Evolutionary conservation across 2,888 invertebrate species (phyloP).

Genomic region (Noctua fimbriata): DNA sequence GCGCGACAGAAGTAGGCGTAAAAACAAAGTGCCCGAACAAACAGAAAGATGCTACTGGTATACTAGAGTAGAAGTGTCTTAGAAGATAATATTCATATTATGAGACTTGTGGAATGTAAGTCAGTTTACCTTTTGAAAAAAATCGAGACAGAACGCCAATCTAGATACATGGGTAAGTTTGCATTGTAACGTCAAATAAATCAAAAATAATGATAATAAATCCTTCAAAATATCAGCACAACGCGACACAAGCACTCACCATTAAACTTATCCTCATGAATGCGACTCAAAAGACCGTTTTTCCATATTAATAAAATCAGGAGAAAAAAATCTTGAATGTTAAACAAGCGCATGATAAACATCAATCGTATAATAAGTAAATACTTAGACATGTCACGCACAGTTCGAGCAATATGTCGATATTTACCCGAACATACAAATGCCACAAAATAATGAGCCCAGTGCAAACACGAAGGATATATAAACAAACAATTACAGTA

Average conservation of each 20-base stretch:
- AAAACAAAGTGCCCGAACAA: constrained; percentile 80
- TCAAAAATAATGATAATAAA: constrained; percentile 11
- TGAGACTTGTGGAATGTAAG: neutral
- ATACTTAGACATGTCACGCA: constrained; percentile 63
- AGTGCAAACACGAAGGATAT: constrained; percentile 78
- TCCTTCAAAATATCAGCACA: constrained; percentile 7
- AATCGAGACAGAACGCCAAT: neutral
- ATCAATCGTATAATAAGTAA: constrained; percentile 73
- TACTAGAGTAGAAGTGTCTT: constrained; percentile 9
- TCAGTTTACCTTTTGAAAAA: neutral
- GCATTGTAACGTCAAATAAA: neutral
- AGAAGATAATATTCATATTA: constrained; percentile 6
- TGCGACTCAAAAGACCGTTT: constrained; percentile 8
- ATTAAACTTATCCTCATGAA: neutral
- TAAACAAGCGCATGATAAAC: constrained; percentile 66
- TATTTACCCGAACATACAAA: constrained; percentile 77
- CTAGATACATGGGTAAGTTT: neutral
- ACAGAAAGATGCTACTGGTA: constrained; percentile 59
- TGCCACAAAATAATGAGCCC: constrained; percentile 84
- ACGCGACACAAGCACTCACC: neutral
- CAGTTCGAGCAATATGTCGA: constrained; percentile 70
- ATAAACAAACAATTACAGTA: constrained; percentile 72
- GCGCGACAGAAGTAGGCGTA: constrained; percentile 78
- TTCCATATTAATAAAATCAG: constrained; percentile 24
- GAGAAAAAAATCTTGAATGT: constrained; percentile 51